Evolutionary conservation across 2,888 invertebrate genomes (phyloP).

Genomic region (Ecliptopera silaceata): DNA sequence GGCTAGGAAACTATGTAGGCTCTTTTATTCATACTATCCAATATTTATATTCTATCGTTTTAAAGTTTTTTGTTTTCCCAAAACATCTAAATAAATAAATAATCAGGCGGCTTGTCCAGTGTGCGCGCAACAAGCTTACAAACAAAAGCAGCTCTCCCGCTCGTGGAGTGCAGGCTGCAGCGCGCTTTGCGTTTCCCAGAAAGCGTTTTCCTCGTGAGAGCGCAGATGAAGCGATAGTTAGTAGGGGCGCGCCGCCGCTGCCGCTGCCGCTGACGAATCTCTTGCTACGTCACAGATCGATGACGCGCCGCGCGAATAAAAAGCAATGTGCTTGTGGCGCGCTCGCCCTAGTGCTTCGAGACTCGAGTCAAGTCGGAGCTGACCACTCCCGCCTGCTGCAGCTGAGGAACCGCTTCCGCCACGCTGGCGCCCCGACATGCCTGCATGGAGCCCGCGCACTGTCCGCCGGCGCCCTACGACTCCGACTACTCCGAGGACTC

Average conservation of each 20-base stretch:
- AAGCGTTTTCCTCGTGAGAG: slow-evolving; percentile 74
- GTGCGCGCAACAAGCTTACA: slow-evolving; percentile 3
- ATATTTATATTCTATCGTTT: no score
- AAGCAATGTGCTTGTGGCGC: slow-evolving; percentile 56
- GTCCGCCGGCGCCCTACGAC: slow-evolving; percentile 48
- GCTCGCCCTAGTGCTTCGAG: slow-evolving; percentile 61
- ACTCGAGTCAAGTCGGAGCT: slow-evolving; percentile 26
- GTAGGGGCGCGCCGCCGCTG: slow-evolving; percentile 54
- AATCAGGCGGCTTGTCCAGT: not conserved
- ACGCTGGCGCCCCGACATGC: slow-evolving; percentile 77
- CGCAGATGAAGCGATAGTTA: slow-evolving; percentile 44
- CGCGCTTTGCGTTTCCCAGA: slow-evolving; percentile 62
- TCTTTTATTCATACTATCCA: no score
- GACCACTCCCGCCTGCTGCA: slow-evolving; percentile 1
- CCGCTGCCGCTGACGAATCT: slow-evolving; percentile 63
- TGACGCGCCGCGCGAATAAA: slow-evolving; percentile 70
- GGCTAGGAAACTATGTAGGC: no score
- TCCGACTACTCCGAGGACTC: slow-evolving; percentile 54
- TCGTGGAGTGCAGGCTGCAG: slow-evolving; percentile 23
- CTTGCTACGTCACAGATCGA: slow-evolving; percentile 60
- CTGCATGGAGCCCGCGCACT: slow-evolving; percentile 67
- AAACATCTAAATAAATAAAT: no score
- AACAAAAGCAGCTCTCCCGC: slow-evolving; percentile 16
- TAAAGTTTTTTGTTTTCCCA: no score
- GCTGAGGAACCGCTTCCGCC: slow-evolving; percentile 35